Evolutionary conservation across 2,797 vertebrate genomes (phyloP).

Genomic region (Arrhamphus sclerolepis): DNA sequence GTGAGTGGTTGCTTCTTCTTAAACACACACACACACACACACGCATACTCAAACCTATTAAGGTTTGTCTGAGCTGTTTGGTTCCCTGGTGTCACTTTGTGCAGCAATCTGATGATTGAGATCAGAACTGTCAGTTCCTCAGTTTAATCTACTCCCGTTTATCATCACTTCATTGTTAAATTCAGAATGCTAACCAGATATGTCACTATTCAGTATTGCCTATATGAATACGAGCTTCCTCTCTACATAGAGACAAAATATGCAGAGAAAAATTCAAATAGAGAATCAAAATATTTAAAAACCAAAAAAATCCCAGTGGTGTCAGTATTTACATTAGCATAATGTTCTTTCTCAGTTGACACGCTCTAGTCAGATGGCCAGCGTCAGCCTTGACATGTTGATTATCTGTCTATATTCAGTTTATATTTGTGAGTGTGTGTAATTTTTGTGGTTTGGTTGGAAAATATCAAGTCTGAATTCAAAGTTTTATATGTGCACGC

Average conservation of each 20-base stretch:
- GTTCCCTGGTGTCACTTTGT: conserved; percentile 35
- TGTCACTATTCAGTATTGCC: too few relatives aligned
- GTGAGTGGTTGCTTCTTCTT: conserved; percentile 31
- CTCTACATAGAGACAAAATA: too few relatives aligned
- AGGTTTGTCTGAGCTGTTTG: conserved; percentile 24
- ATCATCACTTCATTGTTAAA: background rate
- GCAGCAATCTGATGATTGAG: conserved; percentile 36
- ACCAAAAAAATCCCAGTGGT: background rate
- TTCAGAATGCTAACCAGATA: conserved; percentile 4
- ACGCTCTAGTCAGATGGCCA: conserved; percentile 28
- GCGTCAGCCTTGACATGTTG: conserved; percentile 12
- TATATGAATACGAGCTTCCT: background rate
- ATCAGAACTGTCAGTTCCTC: conserved; percentile 6
- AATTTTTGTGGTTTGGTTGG: too few relatives aligned
- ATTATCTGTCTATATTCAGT: conserved; percentile 7
- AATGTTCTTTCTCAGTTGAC: conserved; percentile 38
- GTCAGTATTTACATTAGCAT: conserved; percentile 36
- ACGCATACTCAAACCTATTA: conserved; percentile 9
- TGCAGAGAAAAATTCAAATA: too few relatives aligned
- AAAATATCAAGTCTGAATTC: too few relatives aligned
- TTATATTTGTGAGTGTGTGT: conserved; percentile 10
- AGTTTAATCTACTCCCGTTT: conserved; percentile 17
- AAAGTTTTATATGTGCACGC: too few relatives aligned
- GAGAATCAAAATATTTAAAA: too few relatives aligned
- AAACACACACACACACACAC: conserved; percentile 10